These are phyloP conservation scores for Drosophila austrosaltans DNA, from an alignment of 2,888 invertebrate species.

Conservation along the genomic window DNA sequence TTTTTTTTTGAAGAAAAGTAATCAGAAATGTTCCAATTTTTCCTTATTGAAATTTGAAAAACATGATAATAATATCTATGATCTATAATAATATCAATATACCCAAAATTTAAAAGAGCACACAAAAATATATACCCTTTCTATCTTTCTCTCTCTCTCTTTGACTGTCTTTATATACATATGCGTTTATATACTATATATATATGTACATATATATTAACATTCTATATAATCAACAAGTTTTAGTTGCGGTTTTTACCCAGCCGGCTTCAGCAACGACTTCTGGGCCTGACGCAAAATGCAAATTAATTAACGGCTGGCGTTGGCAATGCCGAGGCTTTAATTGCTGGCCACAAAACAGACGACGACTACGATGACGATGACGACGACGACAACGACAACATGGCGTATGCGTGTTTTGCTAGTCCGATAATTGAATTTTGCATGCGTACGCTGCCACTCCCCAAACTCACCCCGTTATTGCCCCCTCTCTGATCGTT, in stretches of 20 bases:
- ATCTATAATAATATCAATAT: too few species aligned
- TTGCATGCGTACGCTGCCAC: constrained; percentile 56
- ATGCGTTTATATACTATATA: neutral
- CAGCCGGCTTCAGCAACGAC: constrained; percentile 21
- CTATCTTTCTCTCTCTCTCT: neutral
- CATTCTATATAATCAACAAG: constrained; percentile 65
- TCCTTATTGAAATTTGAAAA: too few species aligned
- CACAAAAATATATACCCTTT: neutral
- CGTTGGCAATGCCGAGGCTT: constrained; percentile 54
- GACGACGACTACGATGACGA: constrained; percentile 33
- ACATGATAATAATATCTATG: too few species aligned
- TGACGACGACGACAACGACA: constrained; percentile 29
- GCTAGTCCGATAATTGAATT: constrained; percentile 71
- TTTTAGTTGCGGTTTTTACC: constrained; percentile 41
- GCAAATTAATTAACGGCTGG: constrained; percentile 74
- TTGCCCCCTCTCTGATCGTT: neutral
- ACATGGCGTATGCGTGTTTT: constrained; percentile 71
- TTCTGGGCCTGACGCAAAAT: constrained; percentile 53
- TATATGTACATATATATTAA: neutral
- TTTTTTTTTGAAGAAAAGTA: too few species aligned
- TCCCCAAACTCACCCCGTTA: constrained; percentile 8
- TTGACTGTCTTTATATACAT: neutral
- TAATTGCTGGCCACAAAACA: constrained; percentile 61
- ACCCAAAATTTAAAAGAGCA: neutral
- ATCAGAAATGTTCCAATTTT: too few species aligned